These are phyloP conservation scores for Tachina lurida DNA, from an alignment of 2,888 invertebrate species.

Conservation along the genomic window DNA sequence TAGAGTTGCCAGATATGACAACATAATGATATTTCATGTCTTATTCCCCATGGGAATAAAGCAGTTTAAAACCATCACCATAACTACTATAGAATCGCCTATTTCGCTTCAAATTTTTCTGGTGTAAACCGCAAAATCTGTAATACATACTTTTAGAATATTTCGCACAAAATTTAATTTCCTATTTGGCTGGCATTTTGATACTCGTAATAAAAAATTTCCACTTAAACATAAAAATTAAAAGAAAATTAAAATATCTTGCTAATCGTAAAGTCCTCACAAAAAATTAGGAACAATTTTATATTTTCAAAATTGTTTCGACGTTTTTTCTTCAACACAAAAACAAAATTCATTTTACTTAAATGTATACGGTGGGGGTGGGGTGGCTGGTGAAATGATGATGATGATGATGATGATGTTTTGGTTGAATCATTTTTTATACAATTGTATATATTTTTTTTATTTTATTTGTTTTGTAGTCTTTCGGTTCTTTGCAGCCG, in stretches of 20 bases:
- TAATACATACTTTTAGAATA: not conserved
- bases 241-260: not conserved
- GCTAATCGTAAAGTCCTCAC: not conserved
- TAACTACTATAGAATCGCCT: not conserved
- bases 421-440: slow-evolving; percentile 37
- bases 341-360: slow-evolving; percentile 16
- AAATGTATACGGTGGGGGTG: not conserved
- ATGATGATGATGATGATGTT: slow-evolving; percentile 3
- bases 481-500: slow-evolving; percentile 9
- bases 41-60: not conserved
- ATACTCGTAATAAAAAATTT: slow-evolving; percentile 3
- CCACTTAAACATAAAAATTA: not conserved
- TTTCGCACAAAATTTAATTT: not conserved
- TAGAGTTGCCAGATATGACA: too few species aligned
- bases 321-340: not conserved
- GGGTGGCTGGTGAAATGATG: not conserved
- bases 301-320: not conserved
- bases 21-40: too few species aligned
- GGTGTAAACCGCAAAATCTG: not conserved
- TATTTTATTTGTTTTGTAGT: slow-evolving; percentile 1
- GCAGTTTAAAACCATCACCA: not conserved
- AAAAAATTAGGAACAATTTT: not conserved
- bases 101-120: not conserved
- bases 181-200: not conserved
- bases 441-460: not conserved